phyloP scores from a whole-genome alignment of 1,140 invertebrate genomes.

The Drosophila fuyamai region DNA sequence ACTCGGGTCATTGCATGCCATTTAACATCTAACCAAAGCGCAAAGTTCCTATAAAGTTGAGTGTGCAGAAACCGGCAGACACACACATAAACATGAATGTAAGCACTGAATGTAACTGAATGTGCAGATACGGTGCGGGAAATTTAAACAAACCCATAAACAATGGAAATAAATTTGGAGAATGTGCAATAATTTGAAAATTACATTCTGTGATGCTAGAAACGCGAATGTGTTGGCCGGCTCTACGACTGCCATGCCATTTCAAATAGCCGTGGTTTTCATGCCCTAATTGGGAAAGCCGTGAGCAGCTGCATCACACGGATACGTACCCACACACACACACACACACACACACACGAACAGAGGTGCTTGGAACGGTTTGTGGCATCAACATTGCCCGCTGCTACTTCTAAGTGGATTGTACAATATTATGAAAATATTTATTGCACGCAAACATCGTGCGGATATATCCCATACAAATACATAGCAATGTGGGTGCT shows the following conservation, averaged over 20 bases:
- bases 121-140: conserved; percentile 30
- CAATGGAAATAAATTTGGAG: conserved; percentile 71
- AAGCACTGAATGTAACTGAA: conserved; percentile 10
- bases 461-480: conserved; percentile 11
- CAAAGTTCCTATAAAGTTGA: conserved; percentile 9
- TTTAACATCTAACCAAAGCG: conserved; percentile 32
- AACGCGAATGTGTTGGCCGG: conserved; percentile 9
- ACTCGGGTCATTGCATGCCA: conserved; percentile 31
- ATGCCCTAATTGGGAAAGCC: conserved; percentile 65
- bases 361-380: conserved; percentile 14
- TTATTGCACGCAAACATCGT: conserved; percentile 70
- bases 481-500: conserved; percentile 14
- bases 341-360: conserved; percentile 6
- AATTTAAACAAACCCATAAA: conserved; percentile 65
- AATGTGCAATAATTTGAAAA: conserved; percentile 72
- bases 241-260: conserved; percentile 8
- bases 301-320: conserved; percentile 41
- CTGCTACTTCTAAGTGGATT: conserved; percentile 61
- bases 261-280: conserved; percentile 53
- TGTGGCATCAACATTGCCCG: conserved; percentile 42
- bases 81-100: conserved; percentile 9
- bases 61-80: not conserved
- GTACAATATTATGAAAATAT: conserved; percentile 77
- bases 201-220: conserved; percentile 20
- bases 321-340: conserved; percentile 10